Conservation (phyloP, 2,888 invertebrate genomes). For the Ennomos fuscantarius region DNA sequence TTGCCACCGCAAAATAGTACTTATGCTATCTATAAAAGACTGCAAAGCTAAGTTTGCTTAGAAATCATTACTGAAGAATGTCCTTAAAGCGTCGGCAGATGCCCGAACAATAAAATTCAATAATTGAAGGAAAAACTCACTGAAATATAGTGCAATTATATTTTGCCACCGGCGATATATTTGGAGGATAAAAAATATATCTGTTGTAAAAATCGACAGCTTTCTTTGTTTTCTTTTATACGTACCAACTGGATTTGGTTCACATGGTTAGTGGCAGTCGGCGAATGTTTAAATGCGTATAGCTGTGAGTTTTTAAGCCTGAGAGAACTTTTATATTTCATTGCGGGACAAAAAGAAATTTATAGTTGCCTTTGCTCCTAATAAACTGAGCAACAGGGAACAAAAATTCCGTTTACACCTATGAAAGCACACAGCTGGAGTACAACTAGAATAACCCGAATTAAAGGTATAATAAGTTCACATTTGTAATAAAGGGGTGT, state of each 20-base stretch:
- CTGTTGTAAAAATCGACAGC: conserved; percentile 55
- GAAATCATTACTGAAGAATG: conserved; percentile 67
- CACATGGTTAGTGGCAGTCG: conserved; percentile 9
- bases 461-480: too few relatives aligned
- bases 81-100: conserved; percentile 58
- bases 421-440: too few relatives aligned
- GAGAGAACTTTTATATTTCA: too few relatives aligned
- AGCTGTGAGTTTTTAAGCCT: neutral
- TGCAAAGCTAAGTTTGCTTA: conserved; percentile 1
- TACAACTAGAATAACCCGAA: too few relatives aligned
- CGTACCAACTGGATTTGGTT: conserved; percentile 13
- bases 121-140: conserved; percentile 76
- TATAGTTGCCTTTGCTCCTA: too few relatives aligned
- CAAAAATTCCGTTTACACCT: too few relatives aligned
- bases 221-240: conserved; percentile 44
- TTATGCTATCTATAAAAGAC: conserved; percentile 9
- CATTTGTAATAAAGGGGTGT: too few relatives aligned
- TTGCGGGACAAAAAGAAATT: too few relatives aligned
- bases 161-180: conserved; percentile 60
- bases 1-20: conserved; percentile 17
- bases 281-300: conserved; percentile 1
- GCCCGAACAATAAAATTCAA: conserved; percentile 65
- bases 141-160: conserved; percentile 78
- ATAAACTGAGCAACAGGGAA: too few relatives aligned
- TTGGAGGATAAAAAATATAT: conserved; percentile 55